A percentile compares a stretch with the other conserved stretches of the same genome.
Evolutionary conservation across 1,140 invertebrate species (phyloP).

Genomic region (Apocrypta bakeri): DNA sequence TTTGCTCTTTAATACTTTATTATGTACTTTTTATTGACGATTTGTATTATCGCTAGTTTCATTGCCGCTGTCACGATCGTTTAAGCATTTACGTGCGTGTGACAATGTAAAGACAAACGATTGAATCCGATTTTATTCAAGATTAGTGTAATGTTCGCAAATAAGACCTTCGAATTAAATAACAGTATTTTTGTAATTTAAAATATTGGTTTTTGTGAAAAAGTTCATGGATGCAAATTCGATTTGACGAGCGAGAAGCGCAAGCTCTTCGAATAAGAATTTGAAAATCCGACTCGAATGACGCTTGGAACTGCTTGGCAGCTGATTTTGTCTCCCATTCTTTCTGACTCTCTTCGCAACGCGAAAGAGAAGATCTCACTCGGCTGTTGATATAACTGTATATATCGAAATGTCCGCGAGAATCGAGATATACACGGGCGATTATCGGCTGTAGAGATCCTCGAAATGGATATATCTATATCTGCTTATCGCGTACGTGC

Average conservation of each 20-base stretch:
- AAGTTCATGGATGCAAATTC: not conserved
- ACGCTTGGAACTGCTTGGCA: not conserved
- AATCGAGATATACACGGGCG: not conserved
- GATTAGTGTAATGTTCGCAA: too few relatives aligned
- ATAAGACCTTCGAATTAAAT: too few relatives aligned
- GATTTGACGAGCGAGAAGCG: not conserved
- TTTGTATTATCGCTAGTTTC: too few relatives aligned
- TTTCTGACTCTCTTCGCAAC: not conserved
- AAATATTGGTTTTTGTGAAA: too few relatives aligned
- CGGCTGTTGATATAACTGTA: not conserved
- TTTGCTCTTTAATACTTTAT: not conserved
- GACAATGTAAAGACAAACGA: too few relatives aligned
- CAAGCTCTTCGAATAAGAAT: not conserved
- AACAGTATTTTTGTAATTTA: too few relatives aligned
- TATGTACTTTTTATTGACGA: too few relatives aligned
- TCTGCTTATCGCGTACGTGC: conserved; percentile 48
- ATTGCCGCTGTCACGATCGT: too few relatives aligned
- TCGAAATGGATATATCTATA: conserved; percentile 20
- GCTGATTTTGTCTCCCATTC: not conserved
- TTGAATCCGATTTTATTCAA: too few relatives aligned
- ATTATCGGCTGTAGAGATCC: conserved; percentile 27
- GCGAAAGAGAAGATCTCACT: not conserved
- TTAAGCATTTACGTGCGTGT: too few relatives aligned
- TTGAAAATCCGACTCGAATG: not conserved
- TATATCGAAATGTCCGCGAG: conserved; percentile 3